A percentile compares a stretch with the other conserved stretches of the same genome.
Evolutionary conservation across 1,140 invertebrate species (phyloP).

Genomic region (Thaumetopoea pityocampa): DNA sequence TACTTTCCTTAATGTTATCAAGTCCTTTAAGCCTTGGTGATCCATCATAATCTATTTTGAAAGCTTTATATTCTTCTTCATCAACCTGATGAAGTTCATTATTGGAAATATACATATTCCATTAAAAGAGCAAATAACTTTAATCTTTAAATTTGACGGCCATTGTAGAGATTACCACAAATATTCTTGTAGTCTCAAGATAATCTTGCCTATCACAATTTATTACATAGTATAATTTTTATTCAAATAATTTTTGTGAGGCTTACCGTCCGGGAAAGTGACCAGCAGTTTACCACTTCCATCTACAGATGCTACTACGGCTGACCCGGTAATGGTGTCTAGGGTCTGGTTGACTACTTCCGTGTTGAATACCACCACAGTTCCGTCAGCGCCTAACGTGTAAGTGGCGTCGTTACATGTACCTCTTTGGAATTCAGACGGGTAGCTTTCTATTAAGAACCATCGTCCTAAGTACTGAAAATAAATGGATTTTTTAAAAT

Average conservation of each 20-base stretch:
- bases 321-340: constrained; percentile 33
- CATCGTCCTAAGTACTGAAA: constrained; percentile 36
- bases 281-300: constrained; percentile 22
- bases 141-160: no score
- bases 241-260: not conserved
- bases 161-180: no score
- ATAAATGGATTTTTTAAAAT: not conserved
- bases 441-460: constrained; percentile 51
- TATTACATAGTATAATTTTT: not conserved
- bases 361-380: constrained; percentile 45
- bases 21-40: no score
- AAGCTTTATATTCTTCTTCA: no score
- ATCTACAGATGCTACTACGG: constrained; percentile 18
- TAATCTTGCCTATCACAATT: no score
- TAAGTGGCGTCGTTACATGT: constrained; percentile 47
- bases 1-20: no score
- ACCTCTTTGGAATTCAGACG: constrained; percentile 37
- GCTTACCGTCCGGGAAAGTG: constrained; percentile 26
- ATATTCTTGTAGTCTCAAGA: no score
- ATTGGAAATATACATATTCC: no score
- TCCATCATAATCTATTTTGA: no score
- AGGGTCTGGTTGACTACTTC: constrained; percentile 43
- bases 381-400: constrained; percentile 13
- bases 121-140: no score
- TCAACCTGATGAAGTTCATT: no score